Base-by-base conservation (phyloP, 2,888 invertebrate genomes). In the Metallyticus violacea region DNA sequence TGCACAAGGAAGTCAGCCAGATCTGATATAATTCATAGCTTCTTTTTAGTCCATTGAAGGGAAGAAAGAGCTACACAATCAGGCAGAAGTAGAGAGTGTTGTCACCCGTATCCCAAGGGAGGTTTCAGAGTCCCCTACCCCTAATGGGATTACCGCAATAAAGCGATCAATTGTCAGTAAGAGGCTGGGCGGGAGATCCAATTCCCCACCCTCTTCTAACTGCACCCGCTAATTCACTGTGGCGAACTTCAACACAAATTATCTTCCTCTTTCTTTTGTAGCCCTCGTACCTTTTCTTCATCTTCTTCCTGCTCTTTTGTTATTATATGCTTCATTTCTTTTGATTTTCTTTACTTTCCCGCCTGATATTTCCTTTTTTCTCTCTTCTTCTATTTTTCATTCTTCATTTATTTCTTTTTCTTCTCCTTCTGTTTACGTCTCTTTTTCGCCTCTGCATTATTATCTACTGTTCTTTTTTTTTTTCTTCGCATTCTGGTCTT, bases 101-200 rank as follows among this genome's bases (percentile, higher is more conserved):
- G 40, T 40, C 40, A 15, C 40, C 40, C n/a, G 7, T 62, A 62
- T 62, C 40, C 40, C 40, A 22, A 62, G 40, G 40, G 40, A 62
- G 40, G 40, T 62, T 62, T 15, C 79, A 79, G 27, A 9, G 79
- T 9, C 26, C 6, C 26, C 79, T 26, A n/a, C 28, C 79, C 40
- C 85, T 79, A 85, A 85, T 85, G 85, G 85, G 80, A 85, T 85
- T 85, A 79, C 40, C 85, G 29, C 85, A 85, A 85, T 85, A 79
- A 79, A 79, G 78, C 85, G 85, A 85, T 85, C 85, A 85, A 85
- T 85, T 85, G 79, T 79, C 85, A 85, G 79, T 85, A 85, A 85
- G 79, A 27, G 25, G 82, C 62, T 26, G 29, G 81, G 81, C 30
- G 40, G 7, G 81, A n/a, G 27, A 25, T 40, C 81, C 81, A 62